Percentiles rank a stretch among this genome's conserved stretches.
Conservation (phyloP, 1,140 invertebrate genomes). For the Heliconius nattereri region DNA sequence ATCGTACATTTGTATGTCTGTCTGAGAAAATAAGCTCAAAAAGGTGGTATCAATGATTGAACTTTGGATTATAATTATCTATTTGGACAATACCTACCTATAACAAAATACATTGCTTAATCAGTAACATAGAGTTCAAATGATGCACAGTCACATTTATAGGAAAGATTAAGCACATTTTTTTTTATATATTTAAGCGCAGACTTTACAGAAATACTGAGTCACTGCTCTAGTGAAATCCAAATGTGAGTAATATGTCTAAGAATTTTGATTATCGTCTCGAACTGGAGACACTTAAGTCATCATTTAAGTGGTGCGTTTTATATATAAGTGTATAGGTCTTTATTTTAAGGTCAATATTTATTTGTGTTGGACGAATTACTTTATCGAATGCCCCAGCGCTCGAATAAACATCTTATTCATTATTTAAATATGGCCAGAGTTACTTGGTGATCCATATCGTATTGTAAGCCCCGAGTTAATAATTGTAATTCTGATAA, state of each 20-base stretch:
- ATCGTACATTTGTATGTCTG: too few relatives aligned
- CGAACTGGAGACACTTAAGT: slow-evolving; percentile 15
- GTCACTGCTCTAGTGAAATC: slow-evolving; percentile 24
- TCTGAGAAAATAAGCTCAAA: too few relatives aligned
- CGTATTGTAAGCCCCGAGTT: background rate
- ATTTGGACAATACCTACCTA: too few relatives aligned
- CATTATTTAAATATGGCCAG: background rate
- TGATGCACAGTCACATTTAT: background rate
- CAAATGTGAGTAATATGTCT: slow-evolving; percentile 36
- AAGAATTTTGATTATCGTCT: slow-evolving; percentile 40
- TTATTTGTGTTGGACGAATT: slow-evolving; percentile 16
- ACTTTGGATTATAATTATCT: too few relatives aligned
- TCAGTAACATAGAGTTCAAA: background rate
- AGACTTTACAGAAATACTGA: slow-evolving; percentile 18
- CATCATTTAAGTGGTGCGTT: slow-evolving; percentile 11
- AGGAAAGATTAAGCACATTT: background rate
- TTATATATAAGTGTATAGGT: background rate
- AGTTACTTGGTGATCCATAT: background rate
- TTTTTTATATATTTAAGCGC: background rate
- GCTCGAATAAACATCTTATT: too few relatives aligned
- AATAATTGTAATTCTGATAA: too few relatives aligned
- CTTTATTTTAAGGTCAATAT: slow-evolving; percentile 19
- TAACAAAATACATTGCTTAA: too few relatives aligned
- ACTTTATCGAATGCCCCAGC: background rate
- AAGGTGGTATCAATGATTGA: too few relatives aligned